Base-by-base conservation (phyloP, 2,113 vertebrate species). In the Periophthalmus modestus region DNA sequence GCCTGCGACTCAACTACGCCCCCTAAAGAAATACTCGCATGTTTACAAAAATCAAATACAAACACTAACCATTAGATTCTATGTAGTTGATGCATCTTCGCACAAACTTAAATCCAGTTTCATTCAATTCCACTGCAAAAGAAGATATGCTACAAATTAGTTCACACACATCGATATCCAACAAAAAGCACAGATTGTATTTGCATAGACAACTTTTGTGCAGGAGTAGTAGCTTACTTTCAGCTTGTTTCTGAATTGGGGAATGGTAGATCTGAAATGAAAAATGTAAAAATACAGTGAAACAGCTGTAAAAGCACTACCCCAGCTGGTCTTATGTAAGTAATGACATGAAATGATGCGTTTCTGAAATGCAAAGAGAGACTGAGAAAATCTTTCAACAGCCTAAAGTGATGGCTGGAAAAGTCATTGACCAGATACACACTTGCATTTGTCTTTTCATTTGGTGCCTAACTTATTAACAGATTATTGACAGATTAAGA, bases 221-320 rank as follows among this genome's bases (percentile, higher is more conserved):
- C 11, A 48, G 23, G 14, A 23, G 39, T 5, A 23, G n/a, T 43
- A 16, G 97, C 97, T 95, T 93, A 98, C 97, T 98, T 91, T 99
- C 96, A 84, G 97, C 95, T 88, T 97, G 95, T 81, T 99, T 98
- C 9, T 97, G 96, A 92, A 98, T 98, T 69, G 97, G 97, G 74
- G 95, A 98, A 92, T 95, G 96, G 92, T 99, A 99, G 85, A 99
- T 99, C 98, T 99, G 91, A 76, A 95, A 90, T 82, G 65, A 43
- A 76, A 70, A 61, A 73, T 54, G 63, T 15, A 58, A 70, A 66
- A 81, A 73, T 14, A 74, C 80, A 68, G 12, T 74, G 54, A 46
- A 43, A 67, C 63, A 33, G 43, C 23, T 58, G 77, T 71, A 50
- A 24, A 61, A 54, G 33, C 72, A 70, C 46, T 72, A 72, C 5